A percentile compares a stretch with the other conserved stretches of the same genome.
Evolutionary conservation across 30 jellyfish, hydroid and myxozoan species (phyloP).

Genomic region (Aurelia aurita): DNA sequence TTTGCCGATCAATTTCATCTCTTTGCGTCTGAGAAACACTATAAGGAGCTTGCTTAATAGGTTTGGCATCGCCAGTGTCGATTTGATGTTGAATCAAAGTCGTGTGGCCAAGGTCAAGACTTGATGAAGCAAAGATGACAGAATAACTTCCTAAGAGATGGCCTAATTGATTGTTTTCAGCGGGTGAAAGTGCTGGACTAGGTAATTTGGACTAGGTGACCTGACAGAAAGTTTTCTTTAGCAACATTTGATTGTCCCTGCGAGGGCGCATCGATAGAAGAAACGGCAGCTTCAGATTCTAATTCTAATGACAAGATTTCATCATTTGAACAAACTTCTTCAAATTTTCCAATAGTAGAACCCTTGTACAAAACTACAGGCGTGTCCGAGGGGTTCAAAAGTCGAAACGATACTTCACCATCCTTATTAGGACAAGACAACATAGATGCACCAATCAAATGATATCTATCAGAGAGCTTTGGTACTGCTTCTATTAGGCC

Average conservation of each 20-base stretch:
- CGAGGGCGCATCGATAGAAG: too few species aligned
- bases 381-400: not conserved
- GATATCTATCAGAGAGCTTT: not conserved
- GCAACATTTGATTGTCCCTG: too few species aligned
- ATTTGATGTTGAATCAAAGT: slow-evolving; percentile 16
- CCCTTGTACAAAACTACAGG: slow-evolving; percentile 2
- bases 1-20: slow-evolving; percentile 25
- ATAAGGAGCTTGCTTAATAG: slow-evolving; percentile 40
- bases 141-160: not conserved
- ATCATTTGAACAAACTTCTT: too few species aligned
- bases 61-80: slow-evolving; percentile 36
- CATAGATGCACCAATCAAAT: not conserved
- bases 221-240: too few species aligned
- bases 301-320: too few species aligned
- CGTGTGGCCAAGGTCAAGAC: slow-evolving; percentile 28
- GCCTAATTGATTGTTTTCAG: not conserved
- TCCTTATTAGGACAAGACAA: slow-evolving; percentile 2
- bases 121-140: slow-evolving; percentile 23
- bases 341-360: too few species aligned
- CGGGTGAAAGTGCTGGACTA: slow-evolving; percentile 3
- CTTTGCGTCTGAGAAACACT: slow-evolving; percentile 20
- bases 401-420: not conserved
- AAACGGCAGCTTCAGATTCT: too few species aligned
- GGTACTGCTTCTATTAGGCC: too few species aligned
- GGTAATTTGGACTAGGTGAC: too few species aligned